phyloP scores from a whole-genome alignment of 64 coral and sea anemone genomes.

The Porites lutea region DNA sequence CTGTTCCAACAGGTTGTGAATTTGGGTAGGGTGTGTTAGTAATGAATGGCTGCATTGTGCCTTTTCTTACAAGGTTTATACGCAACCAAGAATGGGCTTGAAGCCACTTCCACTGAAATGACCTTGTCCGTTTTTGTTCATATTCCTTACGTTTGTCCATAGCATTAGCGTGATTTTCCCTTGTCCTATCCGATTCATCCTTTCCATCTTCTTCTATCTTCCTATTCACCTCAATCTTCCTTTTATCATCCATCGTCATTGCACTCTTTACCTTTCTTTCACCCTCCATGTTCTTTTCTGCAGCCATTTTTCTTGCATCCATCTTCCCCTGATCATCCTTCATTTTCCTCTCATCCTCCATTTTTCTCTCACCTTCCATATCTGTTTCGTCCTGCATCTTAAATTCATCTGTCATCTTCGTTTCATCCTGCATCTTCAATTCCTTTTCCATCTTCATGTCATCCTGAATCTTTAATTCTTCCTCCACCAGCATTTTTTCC shows the following conservation, averaged over 20 bases:
- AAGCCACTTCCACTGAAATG: constrained; percentile 6
- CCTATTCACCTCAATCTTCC: too few relatives aligned
- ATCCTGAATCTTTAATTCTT: neutral
- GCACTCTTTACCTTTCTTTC: too few relatives aligned
- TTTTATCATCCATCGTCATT: too few relatives aligned
- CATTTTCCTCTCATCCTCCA: neutral
- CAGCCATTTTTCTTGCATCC: neutral
- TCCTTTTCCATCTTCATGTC: neutral
- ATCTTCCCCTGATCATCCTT: neutral
- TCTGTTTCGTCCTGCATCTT: neutral
- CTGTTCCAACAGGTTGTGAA: neutral
- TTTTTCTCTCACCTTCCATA: constrained; percentile 2
- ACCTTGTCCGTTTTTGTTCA: neutral
- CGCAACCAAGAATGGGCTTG: neutral
- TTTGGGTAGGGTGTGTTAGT: neutral
- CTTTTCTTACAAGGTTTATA: neutral
- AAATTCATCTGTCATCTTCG: neutral
- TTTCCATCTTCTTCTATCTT: too few relatives aligned
- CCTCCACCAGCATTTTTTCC: neutral
- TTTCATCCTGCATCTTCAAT: neutral
- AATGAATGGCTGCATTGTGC: neutral
- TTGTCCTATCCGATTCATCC: too few relatives aligned
- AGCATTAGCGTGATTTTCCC: neutral
- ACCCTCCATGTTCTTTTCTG: too few relatives aligned
- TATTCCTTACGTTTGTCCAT: neutral